A percentile compares a stretch with the other conserved stretches of the same genome.
These are phyloP conservation scores for Xanthorhoe spadicearia DNA, from an alignment of 2,888 invertebrate genomes.

Conservation along the genomic window DNA sequence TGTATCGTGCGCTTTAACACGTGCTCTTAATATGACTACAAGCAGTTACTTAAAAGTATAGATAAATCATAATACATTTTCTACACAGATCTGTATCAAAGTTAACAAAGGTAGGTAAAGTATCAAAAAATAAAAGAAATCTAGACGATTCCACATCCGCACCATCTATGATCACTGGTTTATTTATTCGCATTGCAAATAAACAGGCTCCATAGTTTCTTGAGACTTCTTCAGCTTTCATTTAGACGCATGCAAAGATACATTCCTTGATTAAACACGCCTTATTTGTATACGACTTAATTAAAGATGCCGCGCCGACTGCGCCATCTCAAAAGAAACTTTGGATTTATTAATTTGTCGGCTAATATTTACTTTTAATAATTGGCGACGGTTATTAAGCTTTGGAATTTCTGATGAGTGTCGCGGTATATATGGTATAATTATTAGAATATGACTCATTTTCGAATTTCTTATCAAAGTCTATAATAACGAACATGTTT, in stretches of 20 bases:
- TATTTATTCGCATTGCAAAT: constrained; percentile 61
- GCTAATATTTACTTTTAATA: constrained; percentile 81
- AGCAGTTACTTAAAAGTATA: too few relatives aligned
- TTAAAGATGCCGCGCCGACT: constrained; percentile 73
- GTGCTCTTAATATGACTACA: too few relatives aligned
- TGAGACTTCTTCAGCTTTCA: constrained; percentile 78
- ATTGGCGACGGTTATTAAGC: constrained; percentile 64
- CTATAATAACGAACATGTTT: too few relatives aligned
- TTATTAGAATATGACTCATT: too few relatives aligned
- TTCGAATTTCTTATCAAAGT: too few relatives aligned
- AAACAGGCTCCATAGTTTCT: constrained; percentile 75
- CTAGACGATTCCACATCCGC: constrained; percentile 16
- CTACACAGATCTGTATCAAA: too few relatives aligned
- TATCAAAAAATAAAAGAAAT: background rate
- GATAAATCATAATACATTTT: too few relatives aligned
- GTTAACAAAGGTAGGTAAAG: too few relatives aligned
- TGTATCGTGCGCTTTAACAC: too few relatives aligned
- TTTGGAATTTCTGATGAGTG: constrained; percentile 49
- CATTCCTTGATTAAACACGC: constrained; percentile 74
- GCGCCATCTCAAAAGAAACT: constrained; percentile 76
- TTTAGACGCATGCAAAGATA: constrained; percentile 77
- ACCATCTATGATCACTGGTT: constrained; percentile 44
- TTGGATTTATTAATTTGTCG: constrained; percentile 78
- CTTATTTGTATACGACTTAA: constrained; percentile 76
- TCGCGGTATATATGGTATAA: background rate